These are phyloP conservation scores for Lethenteron camtschaticum DNA, from an alignment of 2,113 vertebrate species.

Conservation along the genomic window DNA sequence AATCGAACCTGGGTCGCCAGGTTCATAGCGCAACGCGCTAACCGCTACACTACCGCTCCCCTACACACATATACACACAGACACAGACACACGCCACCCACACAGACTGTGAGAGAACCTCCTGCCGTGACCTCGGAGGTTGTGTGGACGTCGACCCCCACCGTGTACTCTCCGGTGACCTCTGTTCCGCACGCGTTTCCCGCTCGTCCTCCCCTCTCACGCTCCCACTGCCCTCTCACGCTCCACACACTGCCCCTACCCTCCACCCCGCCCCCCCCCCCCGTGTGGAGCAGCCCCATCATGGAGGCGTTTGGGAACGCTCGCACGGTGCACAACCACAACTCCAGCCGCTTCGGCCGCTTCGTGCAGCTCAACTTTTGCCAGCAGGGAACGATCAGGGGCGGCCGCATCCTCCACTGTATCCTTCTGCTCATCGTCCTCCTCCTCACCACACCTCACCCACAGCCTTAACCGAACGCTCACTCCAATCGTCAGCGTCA, in stretches of 20 bases:
- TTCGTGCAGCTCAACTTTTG: constrained; percentile 81
- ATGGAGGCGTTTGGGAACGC: constrained; percentile 98
- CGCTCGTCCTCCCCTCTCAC: no score
- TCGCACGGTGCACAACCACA: constrained; percentile 92
- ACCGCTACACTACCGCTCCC: no score
- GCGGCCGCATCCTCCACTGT: constrained; percentile 88
- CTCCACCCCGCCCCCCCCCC: not conserved
- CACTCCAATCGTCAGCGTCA: not conserved
- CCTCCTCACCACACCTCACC: not conserved
- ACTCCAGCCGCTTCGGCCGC: constrained; percentile 95
- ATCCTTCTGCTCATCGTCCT: constrained; percentile 31
- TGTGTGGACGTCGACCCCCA: no score
- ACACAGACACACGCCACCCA: no score
- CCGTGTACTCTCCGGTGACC: no score
- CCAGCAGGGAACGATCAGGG: constrained; percentile 87
- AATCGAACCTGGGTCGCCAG: no score
- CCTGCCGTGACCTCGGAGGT: no score
- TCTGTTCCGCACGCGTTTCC: no score
- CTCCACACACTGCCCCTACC: not conserved
- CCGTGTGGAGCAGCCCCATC: constrained; percentile 41
- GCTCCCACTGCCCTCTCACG: no score
- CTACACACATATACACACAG: no score
- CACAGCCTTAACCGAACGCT: not conserved
- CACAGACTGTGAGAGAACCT: no score
- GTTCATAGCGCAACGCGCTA: no score